Base-by-base conservation (phyloP, 1,140 invertebrate genomes). In the Venustaconcha ellipsiformis region DNA sequence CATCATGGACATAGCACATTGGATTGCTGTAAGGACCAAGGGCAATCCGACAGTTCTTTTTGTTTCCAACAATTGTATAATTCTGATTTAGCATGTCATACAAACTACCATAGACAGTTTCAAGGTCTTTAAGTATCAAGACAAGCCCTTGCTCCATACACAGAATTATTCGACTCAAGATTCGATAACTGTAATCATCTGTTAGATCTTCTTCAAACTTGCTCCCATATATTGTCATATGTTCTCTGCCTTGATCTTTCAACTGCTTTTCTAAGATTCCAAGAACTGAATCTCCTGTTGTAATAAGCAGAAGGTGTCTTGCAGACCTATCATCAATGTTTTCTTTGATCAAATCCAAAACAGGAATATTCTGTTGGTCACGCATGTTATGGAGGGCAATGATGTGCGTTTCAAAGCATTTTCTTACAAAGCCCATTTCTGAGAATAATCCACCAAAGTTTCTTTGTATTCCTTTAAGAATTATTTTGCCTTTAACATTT, bases 61-160 rank as follows among this genome's bases (percentile, higher is more conserved):
- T 80, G 55, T 79, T 79, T 11, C 76, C 81, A 37, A 82, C 76
- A 60, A 74, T 67, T 18, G 78, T 79, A 58, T 83, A 83, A 64
- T 84, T 83, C 58, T 84, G 83, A 74, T 84, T 84, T 0, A 84
- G 76, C 74, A 82, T 79, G 66, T 82, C 81, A 74, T 84, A 84
- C 37, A 84, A 67, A 74, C 81, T 84, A 17, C 81, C 82, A 72
- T 84, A 84, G 1, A 84, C 77, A 66, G 55, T 78, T 26, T 84
- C 81, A 5, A 81, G 64, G 58, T 84, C 80, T n/a, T 82, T 78
- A 37, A 84, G 72, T 26, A 84, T 71, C 48, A 84, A 57, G 26
- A 81, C 72, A 58, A 70, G 65, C 0, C 82, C 82, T 58, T 79
- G 73, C 78, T 84, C 81, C 83, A 84, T 84, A 48, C 83, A 83